Evolutionary conservation across 2,797 vertebrate genomes (phyloP).

Genomic region (Malacoraja senta): DNA sequence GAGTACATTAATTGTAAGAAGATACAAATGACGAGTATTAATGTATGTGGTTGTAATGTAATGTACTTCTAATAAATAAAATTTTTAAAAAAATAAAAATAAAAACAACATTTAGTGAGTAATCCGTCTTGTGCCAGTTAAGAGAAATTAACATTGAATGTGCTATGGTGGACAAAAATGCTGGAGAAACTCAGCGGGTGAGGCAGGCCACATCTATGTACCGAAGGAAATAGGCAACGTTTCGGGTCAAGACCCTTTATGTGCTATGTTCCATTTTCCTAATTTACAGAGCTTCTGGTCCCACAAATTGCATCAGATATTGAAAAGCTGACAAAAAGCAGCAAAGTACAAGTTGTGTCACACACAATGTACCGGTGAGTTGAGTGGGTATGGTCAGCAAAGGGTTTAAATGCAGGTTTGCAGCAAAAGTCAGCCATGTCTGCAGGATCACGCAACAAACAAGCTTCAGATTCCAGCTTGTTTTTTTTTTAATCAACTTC

Average conservation of each 20-base stretch:
- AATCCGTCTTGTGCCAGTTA: background rate
- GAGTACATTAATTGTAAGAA: too few relatives aligned
- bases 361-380: background rate
- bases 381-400: background rate
- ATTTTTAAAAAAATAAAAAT: too few relatives aligned
- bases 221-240: too few relatives aligned
- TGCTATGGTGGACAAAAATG: background rate
- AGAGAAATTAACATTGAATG: background rate
- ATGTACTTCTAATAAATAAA: too few relatives aligned
- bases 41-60: too few relatives aligned
- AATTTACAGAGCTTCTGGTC: background rate
- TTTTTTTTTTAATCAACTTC: background rate
- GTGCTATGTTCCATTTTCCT: background rate
- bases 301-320: background rate
- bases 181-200: too few relatives aligned
- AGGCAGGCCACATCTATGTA: too few relatives aligned
- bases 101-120: too few relatives aligned
- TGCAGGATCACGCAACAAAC: background rate
- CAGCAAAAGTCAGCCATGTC: background rate
- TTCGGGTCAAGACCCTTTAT: too few relatives aligned
- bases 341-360: background rate
- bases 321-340: background rate
- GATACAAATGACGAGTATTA: too few relatives aligned
- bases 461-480: background rate
- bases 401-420: background rate